A percentile compares a stretch with the other conserved stretches of the same genome.
Evolutionary conservation across 1,140 invertebrate species (phyloP).

Genomic region (Eumaeus atala): DNA sequence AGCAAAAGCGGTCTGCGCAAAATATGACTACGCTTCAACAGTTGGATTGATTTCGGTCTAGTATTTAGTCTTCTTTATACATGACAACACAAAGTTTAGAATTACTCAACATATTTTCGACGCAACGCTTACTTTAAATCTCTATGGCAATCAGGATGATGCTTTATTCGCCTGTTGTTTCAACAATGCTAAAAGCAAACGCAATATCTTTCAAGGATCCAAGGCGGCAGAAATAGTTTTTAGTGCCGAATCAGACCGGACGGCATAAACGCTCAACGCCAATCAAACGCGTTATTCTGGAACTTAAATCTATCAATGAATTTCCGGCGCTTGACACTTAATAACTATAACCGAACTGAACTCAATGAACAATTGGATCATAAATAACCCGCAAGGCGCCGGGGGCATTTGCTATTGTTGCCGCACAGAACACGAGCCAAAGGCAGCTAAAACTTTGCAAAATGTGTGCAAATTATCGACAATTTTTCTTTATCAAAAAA

Average conservation of each 20-base stretch:
- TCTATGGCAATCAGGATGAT: not conserved
- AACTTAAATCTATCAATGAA: conserved; percentile 68
- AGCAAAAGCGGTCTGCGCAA: too few species aligned
- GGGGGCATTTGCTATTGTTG: not conserved
- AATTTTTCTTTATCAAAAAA: too few species aligned
- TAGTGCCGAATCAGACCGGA: conserved; percentile 50
- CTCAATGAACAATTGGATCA: conserved; percentile 63
- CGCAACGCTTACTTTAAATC: too few species aligned
- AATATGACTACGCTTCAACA: too few species aligned
- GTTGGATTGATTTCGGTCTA: too few species aligned
- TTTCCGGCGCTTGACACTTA: conserved; percentile 68
- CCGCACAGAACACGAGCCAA: too few species aligned
- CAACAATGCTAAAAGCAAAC: not conserved
- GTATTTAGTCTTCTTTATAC: too few species aligned
- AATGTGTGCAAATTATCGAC: too few species aligned
- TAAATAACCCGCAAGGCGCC: conserved; percentile 49
- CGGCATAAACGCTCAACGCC: conserved; percentile 59
- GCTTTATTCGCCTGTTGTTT: conserved; percentile 1
- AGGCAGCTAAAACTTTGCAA: too few species aligned
- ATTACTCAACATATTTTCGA: too few species aligned
- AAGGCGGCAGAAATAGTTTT: conserved; percentile 48
- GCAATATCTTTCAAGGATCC: conserved; percentile 33
- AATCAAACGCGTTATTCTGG: conserved; percentile 59
- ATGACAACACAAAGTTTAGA: too few species aligned
- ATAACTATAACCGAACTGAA: conserved; percentile 51